Conservation (phyloP, 2,113 vertebrate species). For the Nymphicus hollandicus region DNA sequence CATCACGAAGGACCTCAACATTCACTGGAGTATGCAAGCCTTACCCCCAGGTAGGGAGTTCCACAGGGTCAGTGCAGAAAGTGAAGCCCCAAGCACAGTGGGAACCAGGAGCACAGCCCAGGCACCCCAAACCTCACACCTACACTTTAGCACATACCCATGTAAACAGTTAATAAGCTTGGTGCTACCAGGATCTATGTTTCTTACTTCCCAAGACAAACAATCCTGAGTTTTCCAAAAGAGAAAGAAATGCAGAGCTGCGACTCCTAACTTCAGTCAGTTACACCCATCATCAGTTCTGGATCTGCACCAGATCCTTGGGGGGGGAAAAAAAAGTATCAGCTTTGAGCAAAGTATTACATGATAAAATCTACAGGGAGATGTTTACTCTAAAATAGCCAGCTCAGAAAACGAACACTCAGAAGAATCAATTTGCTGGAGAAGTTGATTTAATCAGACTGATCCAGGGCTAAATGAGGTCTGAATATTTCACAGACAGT, state of each 20-base stretch:
- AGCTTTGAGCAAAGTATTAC: neutral
- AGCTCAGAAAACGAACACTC: neutral
- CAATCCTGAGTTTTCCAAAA: neutral
- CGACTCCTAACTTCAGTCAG: neutral
- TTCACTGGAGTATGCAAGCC: neutral
- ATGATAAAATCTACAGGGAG: neutral
- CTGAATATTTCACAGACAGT: neutral
- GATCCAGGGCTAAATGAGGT: neutral
- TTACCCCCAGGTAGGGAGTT: neutral
- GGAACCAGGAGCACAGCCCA: neutral
- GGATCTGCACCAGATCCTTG: neutral
- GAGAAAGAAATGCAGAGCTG: neutral
- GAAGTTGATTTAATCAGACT: conserved; percentile 17
- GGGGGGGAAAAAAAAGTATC: neutral
- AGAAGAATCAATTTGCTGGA: neutral
- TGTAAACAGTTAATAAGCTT: neutral
- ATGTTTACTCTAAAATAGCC: neutral
- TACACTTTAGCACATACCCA: neutral
- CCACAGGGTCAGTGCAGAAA: neutral
- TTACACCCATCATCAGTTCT: neutral
- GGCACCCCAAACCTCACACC: neutral
- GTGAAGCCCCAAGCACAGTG: neutral
- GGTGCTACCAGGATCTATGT: neutral
- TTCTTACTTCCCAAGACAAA: neutral
- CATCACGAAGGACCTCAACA: neutral